These are phyloP conservation scores for Nothoprocta pentlandii DNA, from an alignment of 2,113 vertebrate genomes.

Conservation along the genomic window DNA sequence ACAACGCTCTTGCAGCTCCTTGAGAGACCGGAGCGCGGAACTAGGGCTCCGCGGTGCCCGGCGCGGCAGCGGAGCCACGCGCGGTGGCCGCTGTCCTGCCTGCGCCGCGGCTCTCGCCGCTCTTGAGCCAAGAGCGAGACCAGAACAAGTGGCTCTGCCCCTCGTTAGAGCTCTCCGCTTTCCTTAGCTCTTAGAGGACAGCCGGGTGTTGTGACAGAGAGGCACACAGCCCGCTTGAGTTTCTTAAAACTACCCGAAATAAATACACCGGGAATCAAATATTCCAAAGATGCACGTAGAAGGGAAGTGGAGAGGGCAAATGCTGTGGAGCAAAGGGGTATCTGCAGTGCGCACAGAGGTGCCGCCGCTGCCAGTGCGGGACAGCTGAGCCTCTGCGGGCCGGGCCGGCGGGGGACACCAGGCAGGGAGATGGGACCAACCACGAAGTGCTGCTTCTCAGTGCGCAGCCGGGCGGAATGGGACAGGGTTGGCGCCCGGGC, in stretches of 20 bases:
- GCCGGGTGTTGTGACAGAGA: fast-evolving
- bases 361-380: not conserved
- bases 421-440: too few species aligned
- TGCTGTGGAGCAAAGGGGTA: not conserved
- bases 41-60: too few species aligned
- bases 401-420: not conserved
- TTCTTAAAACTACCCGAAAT: not conserved
- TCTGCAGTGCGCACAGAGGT: not conserved
- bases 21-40: fast-evolving
- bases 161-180: not conserved
- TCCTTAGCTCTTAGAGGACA: fast-evolving
- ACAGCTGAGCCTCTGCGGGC: not conserved
- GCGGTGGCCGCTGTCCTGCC: too few species aligned
- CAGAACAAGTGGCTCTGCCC: fast-evolving
- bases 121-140: not conserved
- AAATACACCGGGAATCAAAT: not conserved
- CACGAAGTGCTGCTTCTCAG: too few species aligned
- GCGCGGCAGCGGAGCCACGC: not conserved
- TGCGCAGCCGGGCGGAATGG: too few species aligned
- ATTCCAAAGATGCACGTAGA: not conserved
- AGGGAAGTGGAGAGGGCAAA: not conserved
- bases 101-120: not conserved
- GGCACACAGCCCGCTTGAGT: fast-evolving
- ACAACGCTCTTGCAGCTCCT: not conserved
- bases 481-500: too few species aligned